Conservation (phyloP, 2,888 invertebrate species). For the Sphinx pinastri region DNA sequence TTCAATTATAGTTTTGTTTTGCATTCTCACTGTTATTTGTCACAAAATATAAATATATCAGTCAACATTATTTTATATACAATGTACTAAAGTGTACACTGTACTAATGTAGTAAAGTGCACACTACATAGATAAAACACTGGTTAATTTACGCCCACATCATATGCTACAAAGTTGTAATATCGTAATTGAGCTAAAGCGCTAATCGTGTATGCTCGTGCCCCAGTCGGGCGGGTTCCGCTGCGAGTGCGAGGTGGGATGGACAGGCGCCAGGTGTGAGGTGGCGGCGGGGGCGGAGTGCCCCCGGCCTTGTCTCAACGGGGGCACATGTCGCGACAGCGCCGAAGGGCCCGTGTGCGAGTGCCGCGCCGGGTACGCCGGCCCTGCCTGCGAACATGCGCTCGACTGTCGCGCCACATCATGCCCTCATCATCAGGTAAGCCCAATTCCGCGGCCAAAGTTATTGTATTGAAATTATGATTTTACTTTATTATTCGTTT, state of each 20-base stretch:
- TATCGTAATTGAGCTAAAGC: no score
- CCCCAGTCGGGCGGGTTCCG: slow-evolving; percentile 76
- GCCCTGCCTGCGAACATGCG: slow-evolving; percentile 86
- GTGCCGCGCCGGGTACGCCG: slow-evolving; percentile 87
- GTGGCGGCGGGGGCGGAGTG: slow-evolving; percentile 63
- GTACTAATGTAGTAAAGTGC: no score
- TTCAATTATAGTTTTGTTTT: no score
- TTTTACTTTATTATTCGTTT: background rate
- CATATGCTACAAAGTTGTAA: no score
- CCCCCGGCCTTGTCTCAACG: slow-evolving; percentile 85
- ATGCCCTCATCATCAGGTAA: slow-evolving; percentile 57
- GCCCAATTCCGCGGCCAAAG: no score
- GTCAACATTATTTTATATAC: no score
- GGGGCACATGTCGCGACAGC: slow-evolving; percentile 82
- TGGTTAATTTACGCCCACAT: no score
- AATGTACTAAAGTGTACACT: no score
- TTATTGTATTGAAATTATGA: no score
- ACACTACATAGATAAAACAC: no score
- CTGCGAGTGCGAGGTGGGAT: slow-evolving; percentile 89
- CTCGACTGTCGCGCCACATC: slow-evolving; percentile 85
- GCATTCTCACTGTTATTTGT: no score
- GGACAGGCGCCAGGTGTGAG: slow-evolving; percentile 79
- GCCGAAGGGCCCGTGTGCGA: slow-evolving; percentile 76
- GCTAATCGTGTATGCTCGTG: background rate
- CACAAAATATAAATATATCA: no score